A percentile compares a stretch with the other conserved stretches of the same genome.
Evolutionary conservation across 1,140 invertebrate species (phyloP).

Genomic region (Holcopasites calliopsidis): DNA sequence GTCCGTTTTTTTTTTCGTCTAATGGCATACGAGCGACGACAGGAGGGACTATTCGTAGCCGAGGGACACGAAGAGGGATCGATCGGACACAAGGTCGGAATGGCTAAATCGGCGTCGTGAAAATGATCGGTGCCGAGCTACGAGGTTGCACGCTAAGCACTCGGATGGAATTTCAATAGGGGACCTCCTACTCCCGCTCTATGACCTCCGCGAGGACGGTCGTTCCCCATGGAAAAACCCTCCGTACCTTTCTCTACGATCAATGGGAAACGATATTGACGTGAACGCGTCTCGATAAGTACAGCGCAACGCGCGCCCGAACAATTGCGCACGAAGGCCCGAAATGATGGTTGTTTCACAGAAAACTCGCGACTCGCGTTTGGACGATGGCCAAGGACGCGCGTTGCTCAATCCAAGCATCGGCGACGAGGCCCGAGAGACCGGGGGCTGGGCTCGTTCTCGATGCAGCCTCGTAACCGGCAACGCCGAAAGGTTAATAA

Average conservation of each 20-base stretch:
- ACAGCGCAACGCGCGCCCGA: not conserved
- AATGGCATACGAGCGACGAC: slow-evolving; percentile 4
- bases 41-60: slow-evolving; percentile 27
- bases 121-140: slow-evolving; percentile 49
- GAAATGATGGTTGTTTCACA: too few species aligned
- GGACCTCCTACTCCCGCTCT: slow-evolving; percentile 1
- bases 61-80: too few species aligned
- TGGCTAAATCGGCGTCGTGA: slow-evolving; percentile 57
- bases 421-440: slow-evolving; percentile 5
- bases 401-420: slow-evolving; percentile 53
- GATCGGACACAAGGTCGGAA: slow-evolving; percentile 58
- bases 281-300: too few species aligned
- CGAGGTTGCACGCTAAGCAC: slow-evolving; percentile 25
- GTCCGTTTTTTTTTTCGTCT: too few species aligned
- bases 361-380: slow-evolving; percentile 47
- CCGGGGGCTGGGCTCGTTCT: slow-evolving; percentile 9
- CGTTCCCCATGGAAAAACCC: not conserved
- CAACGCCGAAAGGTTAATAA: slow-evolving; percentile 55
- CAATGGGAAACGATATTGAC: too few species aligned
- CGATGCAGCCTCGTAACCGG: slow-evolving; percentile 16
- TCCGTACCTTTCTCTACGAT: not conserved
- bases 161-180: slow-evolving; percentile 55
- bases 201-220: slow-evolving; percentile 28
- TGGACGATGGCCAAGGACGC: slow-evolving; percentile 70
- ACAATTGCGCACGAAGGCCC: not conserved